Evolutionary conservation across 1,140 invertebrate species (phyloP).

Genomic region (Oscheius sp.): DNA sequence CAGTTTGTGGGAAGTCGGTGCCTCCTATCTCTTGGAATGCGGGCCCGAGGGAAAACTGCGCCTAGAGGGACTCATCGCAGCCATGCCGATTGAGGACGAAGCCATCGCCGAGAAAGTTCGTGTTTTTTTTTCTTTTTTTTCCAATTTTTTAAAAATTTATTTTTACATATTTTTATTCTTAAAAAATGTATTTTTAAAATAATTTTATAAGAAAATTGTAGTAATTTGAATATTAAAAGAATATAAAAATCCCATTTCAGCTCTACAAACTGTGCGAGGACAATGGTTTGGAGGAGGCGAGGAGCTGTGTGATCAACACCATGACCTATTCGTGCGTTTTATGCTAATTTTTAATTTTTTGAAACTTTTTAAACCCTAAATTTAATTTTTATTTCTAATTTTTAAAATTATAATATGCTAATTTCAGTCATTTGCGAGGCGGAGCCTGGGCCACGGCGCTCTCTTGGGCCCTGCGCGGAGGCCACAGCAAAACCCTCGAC

Average conservation of each 20-base stretch:
- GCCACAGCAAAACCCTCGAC: not conserved
- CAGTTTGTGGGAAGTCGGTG: constrained; percentile 15
- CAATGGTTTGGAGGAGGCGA: not conserved
- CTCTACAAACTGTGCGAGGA: not conserved
- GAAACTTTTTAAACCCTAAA: no score
- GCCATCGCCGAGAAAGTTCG: not conserved
- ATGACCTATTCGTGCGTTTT: constrained; percentile 4
- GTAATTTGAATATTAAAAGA: not conserved
- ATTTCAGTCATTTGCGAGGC: constrained; percentile 1
- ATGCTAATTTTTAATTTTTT: no score
- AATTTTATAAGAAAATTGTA: no score
- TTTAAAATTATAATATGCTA: not conserved
- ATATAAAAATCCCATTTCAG: no score
- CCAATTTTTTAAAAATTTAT: not conserved
- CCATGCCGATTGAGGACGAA: constrained; percentile 1
- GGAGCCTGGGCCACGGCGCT: constrained; percentile 5
- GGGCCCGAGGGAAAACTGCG: not conserved
- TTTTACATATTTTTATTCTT: not conserved
- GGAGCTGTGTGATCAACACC: constrained; percentile 2
- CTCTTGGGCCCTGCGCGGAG: constrained; percentile 2
- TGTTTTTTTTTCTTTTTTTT: not conserved
- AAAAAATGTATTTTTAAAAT: no score
- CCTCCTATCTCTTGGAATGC: not conserved
- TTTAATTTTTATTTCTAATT: no score
- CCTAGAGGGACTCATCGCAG: not conserved